Evolutionary conservation across 2,888 invertebrate species (phyloP), one percentile per base, ranked within the genome.

Genomic region (Cheilosia soror): DNA sequence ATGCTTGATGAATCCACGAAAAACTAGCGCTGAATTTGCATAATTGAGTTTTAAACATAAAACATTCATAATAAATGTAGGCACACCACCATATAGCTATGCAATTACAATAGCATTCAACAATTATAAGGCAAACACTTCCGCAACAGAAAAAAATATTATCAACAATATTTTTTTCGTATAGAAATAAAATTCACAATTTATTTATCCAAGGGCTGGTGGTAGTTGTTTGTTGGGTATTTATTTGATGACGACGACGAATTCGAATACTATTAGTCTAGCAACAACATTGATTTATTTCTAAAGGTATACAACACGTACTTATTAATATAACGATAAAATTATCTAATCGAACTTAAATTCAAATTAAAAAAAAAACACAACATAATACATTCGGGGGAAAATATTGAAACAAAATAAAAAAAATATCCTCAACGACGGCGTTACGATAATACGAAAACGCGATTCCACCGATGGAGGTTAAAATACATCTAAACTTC

Each of bases 231-330:
- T 51, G 37, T 37, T 40, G 58, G 25, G 5, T 3, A 4, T 47
- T 25, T 27, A 7, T 27, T 63, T 69, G 68, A 57, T 69, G 68
- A 68, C 68, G 68, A 69, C 68, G 33, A 47, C 57, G 55, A 69
- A 69, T 42, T 66, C 29, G n/a, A 66, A 29, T 33, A 33, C 4
- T n/a, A 29, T 47, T 5, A 6, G 44, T 44, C 6, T 15, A 31
- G 44, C 47, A 27, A 11, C 9, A 6, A 44, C 29, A 15, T n/a
- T 62, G 11, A 37, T 37, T 20, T 47, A 7, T 31, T 44, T 47
- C 20, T 6, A 4, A 49, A 63, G 31, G 33, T 15, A 33, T 11
- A 13, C 20, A 13, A 5, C 15, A 4, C 15, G 13, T 7, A n/a
- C 49, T 49, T 49, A 4, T 9, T 27, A 20, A 31, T 9, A 51